These are phyloP conservation scores for Acanthochromis polyacanthus DNA, from an alignment of 2,113 vertebrate genomes.

Conservation along the genomic window DNA sequence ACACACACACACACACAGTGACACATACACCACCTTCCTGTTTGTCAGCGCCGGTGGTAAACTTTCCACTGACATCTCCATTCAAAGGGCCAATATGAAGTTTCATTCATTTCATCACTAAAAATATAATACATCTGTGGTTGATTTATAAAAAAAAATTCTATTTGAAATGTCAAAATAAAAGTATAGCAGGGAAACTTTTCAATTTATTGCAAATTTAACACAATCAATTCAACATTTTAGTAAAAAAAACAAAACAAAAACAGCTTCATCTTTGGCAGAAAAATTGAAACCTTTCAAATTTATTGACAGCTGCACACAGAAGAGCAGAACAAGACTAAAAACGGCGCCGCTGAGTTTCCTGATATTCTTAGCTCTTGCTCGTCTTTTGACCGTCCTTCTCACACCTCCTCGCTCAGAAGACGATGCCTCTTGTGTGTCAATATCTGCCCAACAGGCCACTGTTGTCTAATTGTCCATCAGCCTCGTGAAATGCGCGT, in stretches of 20 bases:
- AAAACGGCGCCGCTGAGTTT: conserved; percentile 20
- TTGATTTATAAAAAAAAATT: neutral
- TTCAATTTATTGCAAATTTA: neutral
- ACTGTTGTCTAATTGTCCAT: conserved; percentile 58
- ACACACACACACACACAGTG: conserved; percentile 56
- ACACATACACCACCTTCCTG: conserved; percentile 87
- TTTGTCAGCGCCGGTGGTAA: conserved; percentile 87
- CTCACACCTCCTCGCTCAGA: conserved; percentile 5
- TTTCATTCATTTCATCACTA: conserved; percentile 8
- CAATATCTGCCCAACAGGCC: conserved; percentile 51
- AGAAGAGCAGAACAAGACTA: conserved; percentile 5
- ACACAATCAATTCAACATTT: neutral
- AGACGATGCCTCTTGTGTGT: conserved; percentile 31
- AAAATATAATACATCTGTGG: neutral
- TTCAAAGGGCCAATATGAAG: conserved; percentile 66
- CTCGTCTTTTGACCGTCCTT: conserved; percentile 57
- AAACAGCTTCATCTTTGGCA: neutral
- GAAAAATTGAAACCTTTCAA: conserved; percentile 6
- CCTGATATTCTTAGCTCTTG: conserved; percentile 57
- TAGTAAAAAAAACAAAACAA: neutral
- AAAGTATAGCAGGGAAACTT: neutral
- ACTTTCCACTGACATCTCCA: conserved; percentile 91
- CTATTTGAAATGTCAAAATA: neutral
- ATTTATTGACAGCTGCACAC: neutral
- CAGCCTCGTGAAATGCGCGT: conserved; percentile 59